Evolutionary conservation across 64 coral and sea anemone genomes (phyloP), one percentile per base, ranked within the genome.

Genomic region (Dendronephthya gigantea): DNA sequence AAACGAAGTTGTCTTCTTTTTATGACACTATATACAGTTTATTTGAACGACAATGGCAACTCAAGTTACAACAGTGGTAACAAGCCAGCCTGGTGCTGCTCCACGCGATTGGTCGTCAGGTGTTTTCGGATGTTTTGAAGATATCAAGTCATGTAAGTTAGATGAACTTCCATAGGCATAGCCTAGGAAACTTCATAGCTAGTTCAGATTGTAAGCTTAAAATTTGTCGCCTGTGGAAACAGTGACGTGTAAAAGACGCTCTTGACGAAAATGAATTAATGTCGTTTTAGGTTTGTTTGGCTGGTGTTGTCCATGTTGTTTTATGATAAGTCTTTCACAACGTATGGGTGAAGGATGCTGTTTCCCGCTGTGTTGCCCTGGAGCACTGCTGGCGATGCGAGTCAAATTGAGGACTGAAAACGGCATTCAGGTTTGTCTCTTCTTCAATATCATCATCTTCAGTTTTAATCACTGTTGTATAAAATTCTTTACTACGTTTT

Each of bases 301-400:
- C 1, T 83, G 0, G 47, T 92, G 87, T 32, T 96, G 90, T 35
- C 88, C 88, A 6, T 88, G 82, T 17, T 69, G 55, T 55, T 87
- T 92, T 23, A 40, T 90, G 31, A 85, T 89, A 49, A 84, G 90
- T 76, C 35, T 96, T 27, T 96, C 93, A 7, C 82, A 83, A 28
- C 91, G 93, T 22, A 92, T 96, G 93, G 93, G 93, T 55, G 93
- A 96, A 83, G 90, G 90, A 12, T 96, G 93, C 38, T 88, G 82
- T 48, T 96, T 96, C 83, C 88, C 90, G 3, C 62, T 84, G 34
- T 96, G 88, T 36, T 96, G 93, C 10, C 82, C 43, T 31, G 93
- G 93, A 70, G 93, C 93, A 16, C 33, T 89, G 1, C 49, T 92
- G 4, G 93, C 85, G 82, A 90, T 96, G 27, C 82, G 93, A 19